Percentiles rank a stretch among this genome's conserved stretches.
phyloP scores from a whole-genome alignment of 2,888 invertebrate genomes.

The Gortyna flavago region DNA sequence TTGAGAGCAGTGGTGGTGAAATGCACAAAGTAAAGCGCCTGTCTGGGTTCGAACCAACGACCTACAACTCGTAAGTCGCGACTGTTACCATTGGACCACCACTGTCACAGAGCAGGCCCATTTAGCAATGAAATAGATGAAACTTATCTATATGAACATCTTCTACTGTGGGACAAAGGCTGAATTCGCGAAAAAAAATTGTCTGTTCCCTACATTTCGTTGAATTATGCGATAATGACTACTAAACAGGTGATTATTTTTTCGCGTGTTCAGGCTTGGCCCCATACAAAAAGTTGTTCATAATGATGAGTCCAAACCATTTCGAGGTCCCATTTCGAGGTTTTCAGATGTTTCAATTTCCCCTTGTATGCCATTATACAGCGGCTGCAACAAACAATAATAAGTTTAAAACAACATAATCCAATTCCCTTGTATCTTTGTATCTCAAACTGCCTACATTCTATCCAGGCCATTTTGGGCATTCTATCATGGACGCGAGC shows the following conservation, averaged over 20 bases:
- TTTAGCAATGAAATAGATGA: too few relatives aligned
- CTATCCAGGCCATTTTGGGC: too few relatives aligned
- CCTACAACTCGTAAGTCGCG: too few relatives aligned
- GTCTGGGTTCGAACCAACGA: too few relatives aligned
- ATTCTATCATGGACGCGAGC: conserved; percentile 24
- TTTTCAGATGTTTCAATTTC: background rate
- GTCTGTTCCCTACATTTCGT: background rate
- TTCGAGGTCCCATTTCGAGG: too few relatives aligned
- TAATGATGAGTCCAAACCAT: background rate
- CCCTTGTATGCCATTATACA: background rate
- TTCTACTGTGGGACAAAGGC: too few relatives aligned
- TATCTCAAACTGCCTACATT: conserved; percentile 1
- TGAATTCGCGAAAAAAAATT: background rate
- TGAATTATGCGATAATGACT: background rate
- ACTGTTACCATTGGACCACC: too few relatives aligned
- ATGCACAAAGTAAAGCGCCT: too few relatives aligned
- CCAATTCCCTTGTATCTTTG: conserved; percentile 3
- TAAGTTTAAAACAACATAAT: conserved; percentile 17
- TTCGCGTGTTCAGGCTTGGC: too few relatives aligned
- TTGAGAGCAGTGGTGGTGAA: too few relatives aligned
- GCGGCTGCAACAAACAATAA: background rate
- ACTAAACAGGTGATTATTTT: background rate
- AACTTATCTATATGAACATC: too few relatives aligned
- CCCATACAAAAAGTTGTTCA: too few relatives aligned
- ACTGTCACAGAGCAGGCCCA: background rate